Base-by-base conservation (phyloP, 2,113 vertebrate species). In the Amphiprion ocellaris region DNA sequence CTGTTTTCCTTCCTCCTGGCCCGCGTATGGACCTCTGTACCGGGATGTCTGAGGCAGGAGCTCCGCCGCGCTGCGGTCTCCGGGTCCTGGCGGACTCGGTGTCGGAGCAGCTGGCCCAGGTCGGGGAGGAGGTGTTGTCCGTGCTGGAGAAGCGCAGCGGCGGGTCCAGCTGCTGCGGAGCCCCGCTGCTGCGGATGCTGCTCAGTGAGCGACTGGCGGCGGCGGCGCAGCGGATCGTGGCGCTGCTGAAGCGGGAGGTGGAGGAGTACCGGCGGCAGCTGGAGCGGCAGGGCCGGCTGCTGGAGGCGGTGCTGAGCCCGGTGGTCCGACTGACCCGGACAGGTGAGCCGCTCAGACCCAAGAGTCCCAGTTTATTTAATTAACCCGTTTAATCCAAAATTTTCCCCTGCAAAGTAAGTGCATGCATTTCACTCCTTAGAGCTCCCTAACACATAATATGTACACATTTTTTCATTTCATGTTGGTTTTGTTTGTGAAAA, bases 251-350 rank as follows among this genome's bases (percentile, higher is more conserved):
- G 56, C 60, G 61, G 64, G 79, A 85, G 73, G 19, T 87, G 60
- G 68, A 66, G 50, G 78, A 60, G 15, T 24, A 68, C 61, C 65
- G 56, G 30, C 53, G 58, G 70, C 73, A 68, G 49, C 47, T 78
- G 21, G 58, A 69, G 64, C 59, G 71, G 10, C 81, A 84, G 58
- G 21, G 6, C 24, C 79, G 74, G 41, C 39, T 87, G 24, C 76
- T 85, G 73, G 66, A 87, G 47, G 73, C 73, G n/a, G 46, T 85
- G 47, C 65, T 85, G 65, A 81, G 49, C 21, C 87, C 82, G 46
- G 66, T 61, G 74, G 80, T 85, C 44, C 74, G 44, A 1, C 55
- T 90, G 80, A 66, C 11, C 26, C 66, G 80, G 10, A 63, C 70
- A 58, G 88, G 88, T 90, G 83, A 80, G 82, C 24, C 10, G 5